Percentiles rank a stretch among this genome's conserved stretches.
Conservation (phyloP, 2,888 invertebrate genomes). For the Dicyrtomina minuta region DNA sequence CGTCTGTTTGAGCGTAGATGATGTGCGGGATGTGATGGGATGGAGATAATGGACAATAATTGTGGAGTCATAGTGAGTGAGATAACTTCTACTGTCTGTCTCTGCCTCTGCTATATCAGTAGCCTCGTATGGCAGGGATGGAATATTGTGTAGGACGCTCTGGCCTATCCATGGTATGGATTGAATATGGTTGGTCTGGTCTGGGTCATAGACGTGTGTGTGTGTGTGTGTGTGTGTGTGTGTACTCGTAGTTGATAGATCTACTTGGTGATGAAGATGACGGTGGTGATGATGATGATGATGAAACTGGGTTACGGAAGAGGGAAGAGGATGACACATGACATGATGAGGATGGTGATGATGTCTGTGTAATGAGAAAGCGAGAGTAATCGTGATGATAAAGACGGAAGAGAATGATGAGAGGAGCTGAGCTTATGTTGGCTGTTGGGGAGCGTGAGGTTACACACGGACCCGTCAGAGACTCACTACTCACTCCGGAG, state of each 20-base stretch:
- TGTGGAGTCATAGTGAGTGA: background rate
- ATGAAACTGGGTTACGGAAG: constrained; percentile 8
- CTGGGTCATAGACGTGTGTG: too few relatives aligned
- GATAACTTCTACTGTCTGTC: too few relatives aligned
- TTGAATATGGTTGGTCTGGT: too few relatives aligned
- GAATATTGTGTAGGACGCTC: too few relatives aligned
- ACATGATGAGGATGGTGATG: background rate
- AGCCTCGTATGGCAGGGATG: too few relatives aligned
- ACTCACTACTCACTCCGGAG: too few relatives aligned
- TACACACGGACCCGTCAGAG: background rate
- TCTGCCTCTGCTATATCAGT: too few relatives aligned
- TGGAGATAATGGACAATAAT: too few relatives aligned
- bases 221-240: background rate
- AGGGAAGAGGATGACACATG: constrained; percentile 4
- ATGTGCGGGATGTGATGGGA: too few relatives aligned
- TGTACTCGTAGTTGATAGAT: background rate
- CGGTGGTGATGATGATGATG: constrained; percentile 12
- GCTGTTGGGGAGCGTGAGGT: background rate
- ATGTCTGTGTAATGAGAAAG: background rate
- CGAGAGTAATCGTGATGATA: background rate
- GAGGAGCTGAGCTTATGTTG: constrained; percentile 1
- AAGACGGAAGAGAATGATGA: constrained; percentile 12
- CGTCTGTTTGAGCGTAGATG: too few relatives aligned
- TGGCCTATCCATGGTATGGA: too few relatives aligned
- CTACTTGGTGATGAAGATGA: constrained; percentile 5